Percentiles rank a stretch among this genome's conserved stretches.
Conservation (phyloP, 2,113 vertebrate species). For the Anguilla japonica region DNA sequence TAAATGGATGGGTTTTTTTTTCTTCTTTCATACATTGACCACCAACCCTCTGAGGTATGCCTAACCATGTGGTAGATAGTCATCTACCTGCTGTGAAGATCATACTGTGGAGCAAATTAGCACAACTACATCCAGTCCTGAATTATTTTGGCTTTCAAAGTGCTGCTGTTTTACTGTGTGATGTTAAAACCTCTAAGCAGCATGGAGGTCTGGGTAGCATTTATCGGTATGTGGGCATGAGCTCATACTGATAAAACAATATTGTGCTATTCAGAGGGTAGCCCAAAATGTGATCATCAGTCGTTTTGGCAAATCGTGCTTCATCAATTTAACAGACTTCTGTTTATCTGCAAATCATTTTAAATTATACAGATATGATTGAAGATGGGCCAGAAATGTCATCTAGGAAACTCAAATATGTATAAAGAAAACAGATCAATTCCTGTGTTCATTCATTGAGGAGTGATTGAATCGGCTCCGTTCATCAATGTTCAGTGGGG, state of each 20-base stretch:
- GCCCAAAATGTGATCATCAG: no score
- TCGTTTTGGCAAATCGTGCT: no score
- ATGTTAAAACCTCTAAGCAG: background rate
- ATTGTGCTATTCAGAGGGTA: no score
- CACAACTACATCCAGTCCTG: no score
- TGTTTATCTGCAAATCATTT: no score
- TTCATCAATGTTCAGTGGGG: background rate
- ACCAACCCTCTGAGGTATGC: background rate
- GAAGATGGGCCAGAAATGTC: no score
- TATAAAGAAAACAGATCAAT: background rate
- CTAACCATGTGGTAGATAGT: background rate
- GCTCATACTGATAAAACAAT: no score
- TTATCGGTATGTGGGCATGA: background rate
- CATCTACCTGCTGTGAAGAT: no score
- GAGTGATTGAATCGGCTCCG: background rate
- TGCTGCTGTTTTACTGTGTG: background rate
- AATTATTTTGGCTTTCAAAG: background rate
- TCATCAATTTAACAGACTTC: no score
- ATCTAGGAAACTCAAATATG: background rate
- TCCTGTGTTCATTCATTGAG: background rate
- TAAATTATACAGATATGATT: no score
- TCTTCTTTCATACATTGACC: background rate
- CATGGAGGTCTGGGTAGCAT: background rate
- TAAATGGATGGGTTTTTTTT: background rate
- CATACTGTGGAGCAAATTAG: no score